phyloP scores from a whole-genome alignment of 2,113 vertebrate species.

The Leucoraja erinaceus region DNA sequence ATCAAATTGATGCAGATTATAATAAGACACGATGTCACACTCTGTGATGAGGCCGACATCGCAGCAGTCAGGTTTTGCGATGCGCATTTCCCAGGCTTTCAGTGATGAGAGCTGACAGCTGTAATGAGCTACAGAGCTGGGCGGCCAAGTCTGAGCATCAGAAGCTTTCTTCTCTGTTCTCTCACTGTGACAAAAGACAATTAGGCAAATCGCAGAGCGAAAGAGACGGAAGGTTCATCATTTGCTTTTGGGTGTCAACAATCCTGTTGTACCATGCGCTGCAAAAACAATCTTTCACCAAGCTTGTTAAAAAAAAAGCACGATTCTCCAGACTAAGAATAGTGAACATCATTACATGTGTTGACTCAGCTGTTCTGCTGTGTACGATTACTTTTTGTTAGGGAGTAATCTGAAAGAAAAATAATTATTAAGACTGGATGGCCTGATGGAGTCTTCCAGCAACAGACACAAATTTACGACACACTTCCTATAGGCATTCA shows the following conservation, averaged over 20 bases:
- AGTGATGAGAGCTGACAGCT: constrained; percentile 23
- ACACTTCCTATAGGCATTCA: not conserved
- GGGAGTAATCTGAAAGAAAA: not conserved
- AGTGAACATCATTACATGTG: not conserved
- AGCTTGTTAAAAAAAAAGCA: not conserved
- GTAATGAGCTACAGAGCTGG: constrained; percentile 21
- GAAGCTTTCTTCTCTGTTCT: constrained; percentile 18
- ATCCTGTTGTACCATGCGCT: not conserved
- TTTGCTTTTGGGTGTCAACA: constrained; percentile 15
- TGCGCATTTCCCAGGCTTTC: not conserved
- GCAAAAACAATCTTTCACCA: not conserved
- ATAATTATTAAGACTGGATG: not conserved
- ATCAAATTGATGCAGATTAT: constrained; percentile 20
- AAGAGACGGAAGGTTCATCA: constrained; percentile 7
- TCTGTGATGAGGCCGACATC: not conserved
- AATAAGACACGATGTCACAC: constrained; percentile 21
- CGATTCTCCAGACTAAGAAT: constrained; percentile 13
- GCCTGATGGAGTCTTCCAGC: not conserved
- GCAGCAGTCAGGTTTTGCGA: constrained; percentile 12
- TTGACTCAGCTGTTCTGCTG: not conserved
- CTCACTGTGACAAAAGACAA: constrained; percentile 16
- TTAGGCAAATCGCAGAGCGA: constrained; percentile 20
- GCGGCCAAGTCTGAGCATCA: constrained; percentile 24
- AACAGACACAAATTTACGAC: not conserved
- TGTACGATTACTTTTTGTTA: constrained; percentile 16